Evolutionary conservation across 2,113 vertebrate species (phyloP).

Genomic region (Tonatia bakeri): DNA sequence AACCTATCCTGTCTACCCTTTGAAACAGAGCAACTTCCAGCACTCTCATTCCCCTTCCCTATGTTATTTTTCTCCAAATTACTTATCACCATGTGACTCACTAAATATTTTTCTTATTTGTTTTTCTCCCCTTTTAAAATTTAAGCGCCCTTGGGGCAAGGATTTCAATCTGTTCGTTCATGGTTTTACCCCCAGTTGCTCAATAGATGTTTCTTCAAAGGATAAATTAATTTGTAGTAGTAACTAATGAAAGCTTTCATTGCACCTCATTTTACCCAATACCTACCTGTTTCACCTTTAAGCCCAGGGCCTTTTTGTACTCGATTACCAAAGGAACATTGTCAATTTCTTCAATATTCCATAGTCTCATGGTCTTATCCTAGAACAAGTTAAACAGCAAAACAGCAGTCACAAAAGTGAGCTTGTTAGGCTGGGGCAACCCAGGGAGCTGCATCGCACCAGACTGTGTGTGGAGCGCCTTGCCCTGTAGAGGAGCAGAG

Average conservation of each 20-base stretch:
- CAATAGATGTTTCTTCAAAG: neutral
- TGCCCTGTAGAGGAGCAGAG: neutral
- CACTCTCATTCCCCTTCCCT: neutral
- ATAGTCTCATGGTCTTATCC: slow-evolving; percentile 82
- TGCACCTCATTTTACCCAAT: neutral
- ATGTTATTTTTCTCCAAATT: neutral
- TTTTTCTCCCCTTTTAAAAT: neutral
- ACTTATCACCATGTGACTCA: too few relatives aligned
- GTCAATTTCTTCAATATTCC: slow-evolving; percentile 81
- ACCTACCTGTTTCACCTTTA: slow-evolving; percentile 77
- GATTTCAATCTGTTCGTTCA: neutral
- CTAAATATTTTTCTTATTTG: neutral
- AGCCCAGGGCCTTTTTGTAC: slow-evolving; percentile 60
- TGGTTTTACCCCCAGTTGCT: neutral
- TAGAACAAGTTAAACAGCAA: slow-evolving; percentile 51
- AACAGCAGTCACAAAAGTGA: neutral
- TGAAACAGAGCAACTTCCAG: neutral
- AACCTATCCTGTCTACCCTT: neutral
- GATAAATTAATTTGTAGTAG: neutral
- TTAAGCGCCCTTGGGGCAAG: neutral
- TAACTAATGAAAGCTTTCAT: neutral
- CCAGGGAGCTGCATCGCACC: neutral
- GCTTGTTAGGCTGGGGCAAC: neutral
- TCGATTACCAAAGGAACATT: slow-evolving; percentile 75
- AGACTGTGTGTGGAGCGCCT: too few relatives aligned